Base-by-base conservation (phyloP, 1,140 invertebrate genomes). In the Triops cancriformis region DNA sequence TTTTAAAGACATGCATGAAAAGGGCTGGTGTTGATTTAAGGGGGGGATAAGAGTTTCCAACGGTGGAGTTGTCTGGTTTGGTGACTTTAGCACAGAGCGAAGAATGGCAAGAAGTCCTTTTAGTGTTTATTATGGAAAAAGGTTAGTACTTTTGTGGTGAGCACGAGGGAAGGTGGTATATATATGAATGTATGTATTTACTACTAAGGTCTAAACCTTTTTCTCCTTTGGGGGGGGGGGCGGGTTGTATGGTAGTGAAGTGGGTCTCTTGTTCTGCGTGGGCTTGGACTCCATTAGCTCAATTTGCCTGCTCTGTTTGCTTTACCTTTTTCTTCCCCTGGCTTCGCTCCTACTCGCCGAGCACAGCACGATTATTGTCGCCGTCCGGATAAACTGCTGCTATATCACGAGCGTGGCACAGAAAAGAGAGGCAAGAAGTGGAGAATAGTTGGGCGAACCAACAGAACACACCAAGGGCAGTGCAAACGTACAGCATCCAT, bases 291-390 rank as follows among this genome's bases (percentile, higher is more conserved):
- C 51, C 51, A 64, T 64, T 64, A 64, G 51, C 51, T 64, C 51
- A 64, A 64, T 64, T 64, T 64, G 51, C n/a, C 51, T 64, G 51
- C 51, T 64, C 51, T 64, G 51, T 64, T 64, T 64, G 23, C 51
- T 64, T 64, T 64, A 14, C 51, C 51, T 18, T 64, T 64, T 64
- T n/a, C n/a, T n/a, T 23, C 51, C 51, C 51, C 31, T 37, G 2
- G 31, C 31, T 37, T 37, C 31, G 31, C 31, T 37, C 31, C 2
- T 37, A 37, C 2, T 37, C 31, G 31, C 31, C 31, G 31, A 37
- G 31, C 7, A 37, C 31, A 37, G 31, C 31, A 37, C 7, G 51
- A 64, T 64, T 64, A 18, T 64, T 64, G 51, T 64, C 51, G 51
- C 51, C 51, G 51, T 64, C 18, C 51, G 51, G 10, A 64, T 64